phyloP scores from a whole-genome alignment of 1,140 invertebrate species.

The Drosophila nikananu region DNA sequence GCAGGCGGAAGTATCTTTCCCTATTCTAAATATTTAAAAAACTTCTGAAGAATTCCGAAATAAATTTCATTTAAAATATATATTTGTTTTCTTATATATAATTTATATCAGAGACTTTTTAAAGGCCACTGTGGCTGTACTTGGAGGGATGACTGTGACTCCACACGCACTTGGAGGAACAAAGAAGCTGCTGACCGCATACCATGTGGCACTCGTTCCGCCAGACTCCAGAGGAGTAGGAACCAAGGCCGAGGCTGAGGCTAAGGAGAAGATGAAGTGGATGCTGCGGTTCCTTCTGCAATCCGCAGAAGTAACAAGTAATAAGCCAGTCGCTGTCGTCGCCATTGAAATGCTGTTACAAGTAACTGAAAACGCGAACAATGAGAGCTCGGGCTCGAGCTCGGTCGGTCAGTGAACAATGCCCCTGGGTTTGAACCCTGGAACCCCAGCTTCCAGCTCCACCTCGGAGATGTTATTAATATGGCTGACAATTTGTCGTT shows the following conservation, averaged over 20 bases:
- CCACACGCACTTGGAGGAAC: constrained; percentile 61
- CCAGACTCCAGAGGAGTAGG: not conserved
- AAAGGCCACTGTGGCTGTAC: constrained; percentile 13
- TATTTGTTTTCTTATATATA: not conserved
- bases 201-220: constrained; percentile 51
- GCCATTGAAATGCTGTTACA: constrained; percentile 79
- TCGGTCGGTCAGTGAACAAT: constrained; percentile 57
- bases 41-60: accelerated
- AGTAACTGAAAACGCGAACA: constrained; percentile 80
- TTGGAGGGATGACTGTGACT: constrained; percentile 23
- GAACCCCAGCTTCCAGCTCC: not conserved
- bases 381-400: constrained; percentile 44
- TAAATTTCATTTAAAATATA: not conserved
- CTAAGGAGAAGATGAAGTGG: constrained; percentile 8
- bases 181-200: constrained; percentile 79
- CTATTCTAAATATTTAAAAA: not conserved
- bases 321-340: constrained; percentile 62
- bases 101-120: not conserved
- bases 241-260: not conserved
- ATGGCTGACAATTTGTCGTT: constrained; percentile 81
- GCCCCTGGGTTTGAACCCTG: constrained; percentile 29
- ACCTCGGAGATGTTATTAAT: constrained; percentile 77
- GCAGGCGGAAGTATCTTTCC: too few species aligned
- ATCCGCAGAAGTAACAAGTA: constrained; percentile 46
- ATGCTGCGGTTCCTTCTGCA: constrained; percentile 46